A percentile compares a stretch with the other conserved stretches of the same genome.
Evolutionary conservation across 2,113 vertebrate genomes (phyloP).

Genomic region (Drymodes brunneopygia): DNA sequence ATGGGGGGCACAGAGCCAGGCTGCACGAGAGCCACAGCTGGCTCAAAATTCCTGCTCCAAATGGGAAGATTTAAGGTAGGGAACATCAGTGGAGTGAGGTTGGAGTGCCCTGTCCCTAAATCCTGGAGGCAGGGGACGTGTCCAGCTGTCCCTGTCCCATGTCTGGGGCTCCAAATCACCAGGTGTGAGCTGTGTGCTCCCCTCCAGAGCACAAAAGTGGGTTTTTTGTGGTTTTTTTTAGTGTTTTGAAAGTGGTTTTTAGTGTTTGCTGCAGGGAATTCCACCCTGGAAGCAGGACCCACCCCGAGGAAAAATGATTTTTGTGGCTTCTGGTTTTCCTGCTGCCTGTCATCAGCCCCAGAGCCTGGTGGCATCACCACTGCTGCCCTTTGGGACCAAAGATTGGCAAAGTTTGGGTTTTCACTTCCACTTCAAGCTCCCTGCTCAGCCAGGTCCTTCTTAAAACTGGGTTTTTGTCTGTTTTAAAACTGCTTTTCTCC

Average conservation of each 20-base stretch:
- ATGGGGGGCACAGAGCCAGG: not conserved
- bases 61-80: rapidly evolving
- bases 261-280: not conserved
- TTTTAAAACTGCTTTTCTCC: not conserved
- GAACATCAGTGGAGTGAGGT: no score
- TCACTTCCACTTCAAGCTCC: not conserved
- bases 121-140: rapidly evolving
- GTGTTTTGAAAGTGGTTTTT: not conserved
- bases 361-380: not conserved
- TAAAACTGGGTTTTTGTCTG: not conserved
- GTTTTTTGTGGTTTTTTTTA: not conserved
- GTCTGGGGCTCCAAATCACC: not conserved
- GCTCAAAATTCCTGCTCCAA: not conserved
- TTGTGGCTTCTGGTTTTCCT: not conserved
- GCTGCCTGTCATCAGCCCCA: not conserved
- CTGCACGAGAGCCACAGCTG: rapidly evolving
- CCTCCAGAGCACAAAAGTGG: not conserved
- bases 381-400: not conserved
- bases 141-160: conserved; percentile 24
- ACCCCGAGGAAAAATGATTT: not conserved
- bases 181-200: not conserved
- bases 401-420: not conserved
- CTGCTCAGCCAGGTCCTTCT: not conserved
- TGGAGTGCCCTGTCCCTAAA: not conserved
- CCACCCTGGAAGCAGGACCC: not conserved